These are phyloP conservation scores for Thysanoteuthis rhombus DNA, from an alignment of 2,888 invertebrate species.

Conservation along the genomic window DNA sequence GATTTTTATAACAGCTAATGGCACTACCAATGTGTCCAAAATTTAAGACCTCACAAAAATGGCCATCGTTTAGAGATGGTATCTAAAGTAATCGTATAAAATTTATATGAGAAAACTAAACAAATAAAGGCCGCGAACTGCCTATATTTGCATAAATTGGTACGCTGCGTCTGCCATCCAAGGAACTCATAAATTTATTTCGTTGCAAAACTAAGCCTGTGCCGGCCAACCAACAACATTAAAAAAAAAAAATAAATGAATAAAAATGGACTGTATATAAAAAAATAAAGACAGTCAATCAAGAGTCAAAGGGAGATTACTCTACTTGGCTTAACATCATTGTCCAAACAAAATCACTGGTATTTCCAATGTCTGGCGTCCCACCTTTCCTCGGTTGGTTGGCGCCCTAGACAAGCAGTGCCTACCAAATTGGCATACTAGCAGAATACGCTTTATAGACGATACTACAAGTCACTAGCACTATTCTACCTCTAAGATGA, in stretches of 20 bases:
- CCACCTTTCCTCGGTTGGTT: not conserved
- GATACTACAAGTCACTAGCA: not conserved
- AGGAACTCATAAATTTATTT: constrained; percentile 12
- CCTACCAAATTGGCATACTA: not conserved
- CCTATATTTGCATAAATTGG: not conserved
- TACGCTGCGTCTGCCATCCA: not conserved
- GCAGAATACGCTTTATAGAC: not conserved
- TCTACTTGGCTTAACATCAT: not conserved
- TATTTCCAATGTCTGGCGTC: not conserved
- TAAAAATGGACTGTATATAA: not conserved
- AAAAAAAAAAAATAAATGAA: not conserved
- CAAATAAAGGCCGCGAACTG: not conserved
- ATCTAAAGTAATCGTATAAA: not conserved
- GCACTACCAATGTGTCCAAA: not conserved
- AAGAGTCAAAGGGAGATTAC: not conserved
- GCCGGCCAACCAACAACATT: not conserved
- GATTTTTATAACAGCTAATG: not conserved
- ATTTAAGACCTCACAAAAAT: not conserved
- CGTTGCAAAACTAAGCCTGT: not conserved
- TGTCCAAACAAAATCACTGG: constrained; percentile 12
- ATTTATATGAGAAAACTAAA: not conserved
- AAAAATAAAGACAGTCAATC: not conserved
- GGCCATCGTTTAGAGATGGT: not conserved
- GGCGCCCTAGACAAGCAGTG: not conserved
- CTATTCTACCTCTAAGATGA: not conserved